A percentile compares a stretch with the other conserved stretches of the same genome.
These are phyloP conservation scores for Rhadina sibilatrix DNA, from an alignment of 2,113 vertebrate genomes.

Conservation along the genomic window DNA sequence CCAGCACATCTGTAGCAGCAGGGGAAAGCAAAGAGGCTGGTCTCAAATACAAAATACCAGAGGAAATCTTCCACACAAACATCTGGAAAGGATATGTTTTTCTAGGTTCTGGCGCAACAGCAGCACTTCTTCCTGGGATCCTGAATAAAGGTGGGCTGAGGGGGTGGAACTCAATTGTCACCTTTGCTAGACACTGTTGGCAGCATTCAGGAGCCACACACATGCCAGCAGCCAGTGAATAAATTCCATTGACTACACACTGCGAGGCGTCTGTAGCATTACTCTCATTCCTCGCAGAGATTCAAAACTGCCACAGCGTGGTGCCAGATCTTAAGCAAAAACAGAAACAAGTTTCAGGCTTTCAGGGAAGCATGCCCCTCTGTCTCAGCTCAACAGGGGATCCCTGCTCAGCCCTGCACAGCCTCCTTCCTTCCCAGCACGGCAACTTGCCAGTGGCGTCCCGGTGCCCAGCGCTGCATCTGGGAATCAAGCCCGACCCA, in stretches of 20 bases:
- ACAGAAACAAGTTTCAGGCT: background rate
- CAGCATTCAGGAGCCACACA: background rate
- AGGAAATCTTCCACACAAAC: background rate
- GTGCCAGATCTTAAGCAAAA: constrained; percentile 21
- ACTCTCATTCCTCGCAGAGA: background rate
- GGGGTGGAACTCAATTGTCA: background rate
- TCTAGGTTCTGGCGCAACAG: background rate
- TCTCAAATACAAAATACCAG: background rate
- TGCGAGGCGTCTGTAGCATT: rapidly evolving
- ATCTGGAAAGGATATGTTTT: background rate
- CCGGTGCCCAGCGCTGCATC: rapidly evolving
- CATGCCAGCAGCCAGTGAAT: background rate
- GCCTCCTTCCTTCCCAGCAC: rapidly evolving
- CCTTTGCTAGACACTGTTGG: background rate
- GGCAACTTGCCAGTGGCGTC: rapidly evolving
- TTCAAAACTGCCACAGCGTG: background rate
- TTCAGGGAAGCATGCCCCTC: background rate
- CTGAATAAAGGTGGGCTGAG: rapidly evolving
- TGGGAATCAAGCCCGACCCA: background rate
- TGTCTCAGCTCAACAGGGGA: background rate
- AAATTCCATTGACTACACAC: background rate
- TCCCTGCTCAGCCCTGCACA: background rate
- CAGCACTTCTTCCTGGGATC: background rate
- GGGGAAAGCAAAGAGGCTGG: background rate
- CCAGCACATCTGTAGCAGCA: background rate